These are phyloP conservation scores for Phorcus lineatus DNA, from an alignment of 2,888 invertebrate genomes.

Conservation along the genomic window DNA sequence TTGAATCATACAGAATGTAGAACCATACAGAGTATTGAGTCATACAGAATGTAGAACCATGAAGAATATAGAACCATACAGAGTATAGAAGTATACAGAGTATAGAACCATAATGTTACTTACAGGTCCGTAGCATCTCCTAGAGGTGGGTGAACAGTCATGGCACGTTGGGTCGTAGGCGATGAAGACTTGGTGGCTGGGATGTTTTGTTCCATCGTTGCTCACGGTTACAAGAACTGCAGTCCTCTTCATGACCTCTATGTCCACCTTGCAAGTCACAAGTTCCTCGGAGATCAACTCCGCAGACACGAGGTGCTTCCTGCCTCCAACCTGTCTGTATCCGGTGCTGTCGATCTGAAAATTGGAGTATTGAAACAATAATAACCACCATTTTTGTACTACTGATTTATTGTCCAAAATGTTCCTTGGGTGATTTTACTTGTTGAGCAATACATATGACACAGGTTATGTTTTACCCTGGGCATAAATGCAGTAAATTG, in stretches of 20 bases:
- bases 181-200: slow-evolving; percentile 30
- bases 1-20: too few relatives aligned
- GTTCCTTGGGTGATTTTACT: too few relatives aligned
- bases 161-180: slow-evolving; percentile 39
- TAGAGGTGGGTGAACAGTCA: slow-evolving; percentile 22
- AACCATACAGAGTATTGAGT: too few relatives aligned
- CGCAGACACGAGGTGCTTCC: slow-evolving; percentile 16
- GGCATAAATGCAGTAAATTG: neutral
- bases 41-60: too few relatives aligned
- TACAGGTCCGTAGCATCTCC: slow-evolving; percentile 28
- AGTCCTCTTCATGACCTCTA: neutral
- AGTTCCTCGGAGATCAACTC: slow-evolving; percentile 26
- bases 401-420: too few relatives aligned
- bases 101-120: neutral
- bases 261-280: slow-evolving; percentile 24
- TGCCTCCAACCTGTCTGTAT: neutral
- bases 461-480: too few relatives aligned
- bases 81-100: too few relatives aligned
- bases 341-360: slow-evolving; percentile 30
- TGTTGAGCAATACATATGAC: too few relatives aligned
- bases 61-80: too few relatives aligned
- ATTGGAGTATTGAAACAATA: too few relatives aligned
- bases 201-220: slow-evolving; percentile 34
- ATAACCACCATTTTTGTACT: too few relatives aligned
- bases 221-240: slow-evolving; percentile 35